A percentile compares a stretch with the other conserved stretches of the same genome.
These are phyloP conservation scores for Drosophila neocordata DNA, from an alignment of 1,140 invertebrate species.

Conservation along the genomic window DNA sequence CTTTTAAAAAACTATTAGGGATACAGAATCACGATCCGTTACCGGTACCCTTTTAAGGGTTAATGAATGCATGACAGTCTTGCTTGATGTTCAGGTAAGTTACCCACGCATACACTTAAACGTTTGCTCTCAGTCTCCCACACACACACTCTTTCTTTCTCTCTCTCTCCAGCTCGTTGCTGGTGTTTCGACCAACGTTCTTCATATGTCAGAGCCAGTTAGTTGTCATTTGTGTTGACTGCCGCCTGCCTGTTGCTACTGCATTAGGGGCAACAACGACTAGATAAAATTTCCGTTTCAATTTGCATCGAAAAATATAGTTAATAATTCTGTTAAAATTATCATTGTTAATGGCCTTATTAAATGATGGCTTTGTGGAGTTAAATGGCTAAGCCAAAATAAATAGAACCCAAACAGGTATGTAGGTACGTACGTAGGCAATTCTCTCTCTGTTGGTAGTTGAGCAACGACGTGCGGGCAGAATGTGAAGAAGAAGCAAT, in stretches of 20 bases:
- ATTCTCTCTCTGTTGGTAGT: slow-evolving; percentile 63
- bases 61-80: slow-evolving; percentile 2
- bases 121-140: slow-evolving; percentile 8
- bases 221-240: slow-evolving; percentile 42
- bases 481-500: slow-evolving; percentile 44
- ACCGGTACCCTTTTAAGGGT: neutral
- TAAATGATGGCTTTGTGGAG: slow-evolving; percentile 33
- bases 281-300: slow-evolving; percentile 9
- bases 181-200: slow-evolving; percentile 62
- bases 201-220: slow-evolving; percentile 47
- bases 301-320: neutral
- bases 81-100: slow-evolving; percentile 27
- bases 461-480: slow-evolving; percentile 52
- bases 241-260: slow-evolving; percentile 56
- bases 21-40: neutral
- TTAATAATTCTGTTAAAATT: slow-evolving; percentile 3
- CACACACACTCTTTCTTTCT: slow-evolving; percentile 16
- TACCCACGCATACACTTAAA: slow-evolving; percentile 23
- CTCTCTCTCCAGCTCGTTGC: slow-evolving; percentile 16
- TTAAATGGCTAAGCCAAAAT: slow-evolving; percentile 27
- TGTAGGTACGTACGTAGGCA: slow-evolving; percentile 59
- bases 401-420: slow-evolving; percentile 50
- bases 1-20: neutral
- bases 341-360: slow-evolving; percentile 33
- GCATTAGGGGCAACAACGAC: neutral